phyloP scores from a whole-genome alignment of 2,888 invertebrate genomes.

The Palloptera scutellata region DNA sequence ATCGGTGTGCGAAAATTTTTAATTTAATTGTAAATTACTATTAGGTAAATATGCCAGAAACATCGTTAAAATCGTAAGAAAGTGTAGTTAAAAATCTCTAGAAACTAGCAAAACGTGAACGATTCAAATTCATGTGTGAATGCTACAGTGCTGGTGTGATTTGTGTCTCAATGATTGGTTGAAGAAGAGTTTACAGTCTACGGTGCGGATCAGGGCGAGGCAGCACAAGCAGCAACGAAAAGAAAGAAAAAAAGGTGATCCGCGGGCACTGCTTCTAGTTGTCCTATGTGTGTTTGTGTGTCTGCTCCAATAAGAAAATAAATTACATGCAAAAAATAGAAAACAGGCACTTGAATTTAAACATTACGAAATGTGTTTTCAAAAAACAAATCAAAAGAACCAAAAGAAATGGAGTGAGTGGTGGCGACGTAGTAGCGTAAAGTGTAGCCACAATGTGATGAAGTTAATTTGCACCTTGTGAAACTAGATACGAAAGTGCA shows the following conservation, averaged over 20 bases:
- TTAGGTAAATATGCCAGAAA: conserved; percentile 37
- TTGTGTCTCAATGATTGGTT: conserved; percentile 39
- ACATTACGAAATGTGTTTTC: too few relatives aligned
- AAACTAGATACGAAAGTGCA: not conserved
- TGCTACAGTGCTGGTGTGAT: conserved; percentile 32
- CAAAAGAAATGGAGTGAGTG: too few relatives aligned
- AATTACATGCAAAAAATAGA: not conserved
- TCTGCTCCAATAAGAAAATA: not conserved
- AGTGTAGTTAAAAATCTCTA: conserved; percentile 6
- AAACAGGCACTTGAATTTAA: not conserved
- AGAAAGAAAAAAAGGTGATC: too few relatives aligned
- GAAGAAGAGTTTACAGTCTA: conserved; percentile 9
- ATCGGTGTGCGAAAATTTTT: conserved; percentile 35
- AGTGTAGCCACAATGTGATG: not conserved
- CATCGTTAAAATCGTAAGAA: not conserved
- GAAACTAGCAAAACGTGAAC: conserved; percentile 13
- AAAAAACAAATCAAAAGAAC: too few relatives aligned
- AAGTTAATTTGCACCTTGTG: not conserved
- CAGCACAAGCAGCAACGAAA: not conserved
- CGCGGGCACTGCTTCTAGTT: too few relatives aligned
- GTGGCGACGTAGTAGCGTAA: not conserved
- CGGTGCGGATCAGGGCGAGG: not conserved
- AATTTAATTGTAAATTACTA: conserved; percentile 36
- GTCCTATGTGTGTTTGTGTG: too few relatives aligned
- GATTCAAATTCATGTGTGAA: conserved; percentile 20